Base-by-base conservation (phyloP, 2,113 vertebrate species). In the Glaucomys volans region DNA sequence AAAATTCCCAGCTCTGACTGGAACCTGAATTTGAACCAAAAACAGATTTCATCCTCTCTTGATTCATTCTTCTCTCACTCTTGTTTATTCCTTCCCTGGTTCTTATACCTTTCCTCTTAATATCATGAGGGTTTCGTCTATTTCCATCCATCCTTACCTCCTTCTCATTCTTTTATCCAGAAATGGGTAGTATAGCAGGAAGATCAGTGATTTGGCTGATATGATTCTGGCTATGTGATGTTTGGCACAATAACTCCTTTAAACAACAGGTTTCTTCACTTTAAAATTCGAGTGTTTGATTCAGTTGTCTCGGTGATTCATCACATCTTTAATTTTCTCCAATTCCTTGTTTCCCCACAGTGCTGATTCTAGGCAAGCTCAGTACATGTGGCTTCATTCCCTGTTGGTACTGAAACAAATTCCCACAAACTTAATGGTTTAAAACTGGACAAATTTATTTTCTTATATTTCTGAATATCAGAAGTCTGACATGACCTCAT, bases 1-100 rank as follows among this genome's bases (percentile, higher is more conserved):
- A 96, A 93, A 57, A 59, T 88, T 90, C 50, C 57, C 69, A 91
- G 59, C 86, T 92, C 37, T 69, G 37, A 47, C 74, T 69, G 54
- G 18, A 96, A 82, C 17, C 12, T 77, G 16, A 69, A 71, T 95
- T 84, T 80, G 66, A 88, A 92, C 6, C 35, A 62, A 84, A 40
- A 67, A 74, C 67, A 64, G 32, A 87, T 74, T 96, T 62, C 82
- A 79, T 91, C 94, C 35, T 74, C 14, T 79, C 35, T 40, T 32
- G 57, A 79, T 74, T 64, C 18, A 50, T 93, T 81, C 71, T 92
- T 74, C 30, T 22, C 35, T 90, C 7, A 22, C 67, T 81, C 72
- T 47, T 40, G 8, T 72, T 96, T 86, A 64, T 64, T 87, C 26
- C 74, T 11, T 50, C 11, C 12, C 13, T 83, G 18, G 32, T 28